phyloP scores from a whole-genome alignment of 2,888 invertebrate genomes.

The Hydraecia micacea region DNA sequence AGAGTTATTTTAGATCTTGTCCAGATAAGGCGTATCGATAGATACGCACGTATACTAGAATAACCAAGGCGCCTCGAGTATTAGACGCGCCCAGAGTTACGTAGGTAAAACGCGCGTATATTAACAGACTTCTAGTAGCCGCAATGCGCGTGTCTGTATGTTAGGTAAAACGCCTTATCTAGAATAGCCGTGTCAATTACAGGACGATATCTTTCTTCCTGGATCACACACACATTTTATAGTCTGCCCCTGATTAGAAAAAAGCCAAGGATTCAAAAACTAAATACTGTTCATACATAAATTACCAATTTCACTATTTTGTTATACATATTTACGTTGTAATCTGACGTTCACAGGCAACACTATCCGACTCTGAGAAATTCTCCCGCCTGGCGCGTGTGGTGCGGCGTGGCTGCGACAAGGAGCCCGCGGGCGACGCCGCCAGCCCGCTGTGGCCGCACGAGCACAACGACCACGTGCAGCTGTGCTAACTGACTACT shows the following conservation, averaged over 20 bases:
- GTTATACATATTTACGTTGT: not conserved
- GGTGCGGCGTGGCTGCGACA: conserved; percentile 76
- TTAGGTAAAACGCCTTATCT: not conserved
- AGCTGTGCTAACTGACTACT: conserved; percentile 24
- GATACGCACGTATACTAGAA: not conserved
- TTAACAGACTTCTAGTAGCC: not conserved
- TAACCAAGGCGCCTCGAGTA: not conserved
- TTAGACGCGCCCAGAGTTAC: not conserved
- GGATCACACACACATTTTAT: not conserved
- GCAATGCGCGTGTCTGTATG: not conserved
- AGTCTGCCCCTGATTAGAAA: not conserved
- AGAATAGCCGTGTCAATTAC: not conserved
- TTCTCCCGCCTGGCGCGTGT: conserved; percentile 72
- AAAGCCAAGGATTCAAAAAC: not conserved
- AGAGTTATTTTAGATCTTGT: not conserved
- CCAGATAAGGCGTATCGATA: not conserved
- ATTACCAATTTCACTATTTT: not conserved
- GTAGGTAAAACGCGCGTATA: not conserved
- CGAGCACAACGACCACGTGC: conserved; percentile 63
- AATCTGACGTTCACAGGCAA: conserved; percentile 73
- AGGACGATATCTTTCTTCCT: not conserved
- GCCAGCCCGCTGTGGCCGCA: conserved; percentile 77
- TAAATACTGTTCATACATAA: not conserved
- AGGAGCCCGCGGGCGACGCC: conserved; percentile 73
- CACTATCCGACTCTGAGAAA: conserved; percentile 81